Evolutionary conservation across 2,797 vertebrate genomes (phyloP).

Genomic region (Trematomus bernacchii): DNA sequence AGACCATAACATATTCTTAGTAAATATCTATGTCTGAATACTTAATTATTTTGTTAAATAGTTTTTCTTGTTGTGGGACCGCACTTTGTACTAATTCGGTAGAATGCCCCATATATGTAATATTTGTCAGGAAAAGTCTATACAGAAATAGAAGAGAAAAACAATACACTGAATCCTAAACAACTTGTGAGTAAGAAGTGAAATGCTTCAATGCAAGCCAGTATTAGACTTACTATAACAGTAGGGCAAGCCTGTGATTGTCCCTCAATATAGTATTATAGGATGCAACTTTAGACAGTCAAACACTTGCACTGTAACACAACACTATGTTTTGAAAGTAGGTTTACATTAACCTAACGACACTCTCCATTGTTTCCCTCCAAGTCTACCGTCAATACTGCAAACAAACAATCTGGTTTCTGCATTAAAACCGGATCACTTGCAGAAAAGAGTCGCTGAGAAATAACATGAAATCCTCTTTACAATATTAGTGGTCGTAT

Average conservation of each 20-base stretch:
- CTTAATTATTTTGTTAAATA: too few relatives aligned
- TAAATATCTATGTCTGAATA: too few relatives aligned
- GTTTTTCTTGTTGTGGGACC: too few relatives aligned
- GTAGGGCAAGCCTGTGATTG: not conserved
- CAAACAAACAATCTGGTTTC: constrained; percentile 2
- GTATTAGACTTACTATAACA: too few relatives aligned
- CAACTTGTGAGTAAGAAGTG: not conserved
- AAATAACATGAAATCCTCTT: not conserved
- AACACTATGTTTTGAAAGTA: not conserved
- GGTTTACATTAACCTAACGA: not conserved
- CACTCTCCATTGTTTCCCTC: not conserved
- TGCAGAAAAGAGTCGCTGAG: not conserved
- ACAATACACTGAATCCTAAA: not conserved
- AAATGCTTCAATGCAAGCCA: not conserved
- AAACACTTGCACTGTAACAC: not conserved
- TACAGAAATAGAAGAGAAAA: not conserved
- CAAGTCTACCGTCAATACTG: not conserved
- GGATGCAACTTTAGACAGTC: not conserved
- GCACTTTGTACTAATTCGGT: too few relatives aligned
- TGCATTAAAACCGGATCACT: not conserved
- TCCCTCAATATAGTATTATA: not conserved
- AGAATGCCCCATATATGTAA: not conserved
- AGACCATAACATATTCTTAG: too few relatives aligned
- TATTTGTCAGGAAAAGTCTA: not conserved
- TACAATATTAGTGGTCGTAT: too few relatives aligned